Conservation (phyloP, 2,888 invertebrate species). For the Cheilosia urbana region DNA sequence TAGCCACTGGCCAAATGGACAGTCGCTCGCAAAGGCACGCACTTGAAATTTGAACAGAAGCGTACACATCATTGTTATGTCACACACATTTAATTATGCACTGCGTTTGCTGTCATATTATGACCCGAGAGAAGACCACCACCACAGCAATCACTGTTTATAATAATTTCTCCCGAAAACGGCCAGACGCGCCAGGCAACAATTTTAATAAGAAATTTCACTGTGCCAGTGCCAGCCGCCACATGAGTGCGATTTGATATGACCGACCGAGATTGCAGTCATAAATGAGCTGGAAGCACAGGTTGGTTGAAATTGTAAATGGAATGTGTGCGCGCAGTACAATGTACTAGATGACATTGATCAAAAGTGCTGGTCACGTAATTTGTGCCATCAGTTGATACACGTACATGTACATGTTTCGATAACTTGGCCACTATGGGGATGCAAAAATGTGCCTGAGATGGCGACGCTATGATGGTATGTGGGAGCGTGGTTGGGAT, state of each 20-base stretch:
- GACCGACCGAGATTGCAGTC: background rate
- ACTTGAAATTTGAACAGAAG: conserved; percentile 30
- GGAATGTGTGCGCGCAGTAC: background rate
- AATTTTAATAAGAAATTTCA: conserved; percentile 45
- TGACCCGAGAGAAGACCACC: background rate
- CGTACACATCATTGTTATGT: conserved; percentile 38
- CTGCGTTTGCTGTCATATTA: background rate
- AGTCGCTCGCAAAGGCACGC: background rate
- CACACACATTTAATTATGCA: conserved; percentile 30
- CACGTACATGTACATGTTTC: background rate
- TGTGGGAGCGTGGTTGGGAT: background rate
- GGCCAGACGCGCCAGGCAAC: conserved; percentile 13
- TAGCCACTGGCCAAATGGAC: background rate
- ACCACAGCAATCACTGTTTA: background rate
- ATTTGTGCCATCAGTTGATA: conserved; percentile 42
- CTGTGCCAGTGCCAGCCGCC: background rate
- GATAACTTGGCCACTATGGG: background rate
- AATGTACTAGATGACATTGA: conserved; percentile 4
- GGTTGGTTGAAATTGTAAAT: background rate
- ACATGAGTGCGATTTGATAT: background rate
- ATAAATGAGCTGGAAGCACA: background rate
- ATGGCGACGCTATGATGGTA: background rate
- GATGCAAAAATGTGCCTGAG: background rate
- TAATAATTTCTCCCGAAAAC: conserved; percentile 47
- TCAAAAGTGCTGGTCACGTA: conserved; percentile 49